Percentiles rank a stretch among this genome's conserved stretches.
Evolutionary conservation across 2,113 vertebrate genomes (phyloP).

Genomic region (Bombycilla garrulus): DNA sequence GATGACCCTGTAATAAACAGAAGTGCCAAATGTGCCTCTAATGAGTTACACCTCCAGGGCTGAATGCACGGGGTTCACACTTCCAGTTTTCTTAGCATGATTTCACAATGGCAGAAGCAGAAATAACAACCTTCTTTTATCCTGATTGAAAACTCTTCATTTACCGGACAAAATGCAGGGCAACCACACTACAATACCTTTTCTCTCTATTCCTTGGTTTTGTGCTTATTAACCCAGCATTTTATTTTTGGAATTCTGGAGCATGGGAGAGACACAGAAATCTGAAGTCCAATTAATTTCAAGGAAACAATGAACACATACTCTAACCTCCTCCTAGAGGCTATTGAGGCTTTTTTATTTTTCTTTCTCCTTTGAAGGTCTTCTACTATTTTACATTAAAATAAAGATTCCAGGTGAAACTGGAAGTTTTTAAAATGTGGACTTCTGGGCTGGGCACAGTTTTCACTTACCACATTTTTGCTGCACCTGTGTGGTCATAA

Average conservation of each 20-base stretch:
- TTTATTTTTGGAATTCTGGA: background rate
- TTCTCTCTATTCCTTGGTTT: background rate
- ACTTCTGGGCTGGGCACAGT: background rate
- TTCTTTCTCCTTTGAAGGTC: background rate
- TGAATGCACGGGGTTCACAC: background rate
- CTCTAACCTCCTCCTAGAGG: background rate
- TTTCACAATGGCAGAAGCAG: background rate
- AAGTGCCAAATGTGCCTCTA: background rate
- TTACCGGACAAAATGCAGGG: background rate
- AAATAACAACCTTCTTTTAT: background rate
- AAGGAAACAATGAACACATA: background rate
- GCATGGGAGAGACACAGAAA: background rate
- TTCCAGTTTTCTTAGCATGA: background rate
- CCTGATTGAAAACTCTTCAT: background rate
- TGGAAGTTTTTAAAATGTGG: background rate
- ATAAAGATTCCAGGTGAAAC: background rate
- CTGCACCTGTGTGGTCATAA: background rate
- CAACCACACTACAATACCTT: background rate
- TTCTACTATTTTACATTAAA: background rate
- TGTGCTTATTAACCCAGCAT: background rate
- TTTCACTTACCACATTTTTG: background rate
- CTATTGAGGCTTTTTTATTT: background rate
- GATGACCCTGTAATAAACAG: background rate
- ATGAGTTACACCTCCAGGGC: background rate
- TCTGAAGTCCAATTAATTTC: background rate